A percentile compares a stretch with the other conserved stretches of the same genome.
Conservation (phyloP, 1,140 invertebrate genomes). For the Cotesia glomerata region DNA sequence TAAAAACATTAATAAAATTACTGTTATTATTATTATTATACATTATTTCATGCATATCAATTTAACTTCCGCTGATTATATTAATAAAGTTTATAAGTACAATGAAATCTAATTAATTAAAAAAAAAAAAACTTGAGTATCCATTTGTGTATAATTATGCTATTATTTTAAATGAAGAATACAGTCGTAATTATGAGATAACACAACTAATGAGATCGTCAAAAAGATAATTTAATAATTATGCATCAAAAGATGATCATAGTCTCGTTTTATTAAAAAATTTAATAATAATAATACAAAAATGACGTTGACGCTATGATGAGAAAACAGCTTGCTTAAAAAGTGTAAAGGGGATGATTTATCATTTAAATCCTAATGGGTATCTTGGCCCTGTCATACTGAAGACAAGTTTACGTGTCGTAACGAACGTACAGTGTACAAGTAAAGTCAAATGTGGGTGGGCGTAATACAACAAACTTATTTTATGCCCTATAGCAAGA, state of each 20-base stretch:
- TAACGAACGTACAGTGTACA: constrained; percentile 17
- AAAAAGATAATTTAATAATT: too few species aligned
- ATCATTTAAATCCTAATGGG: constrained; percentile 28
- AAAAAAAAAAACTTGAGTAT: not conserved
- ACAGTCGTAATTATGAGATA: too few species aligned
- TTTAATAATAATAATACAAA: too few species aligned
- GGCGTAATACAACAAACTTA: constrained; percentile 15
- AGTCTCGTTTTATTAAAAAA: too few species aligned
- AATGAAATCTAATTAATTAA: not conserved
- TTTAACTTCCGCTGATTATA: not conserved
- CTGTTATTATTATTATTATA: not conserved
- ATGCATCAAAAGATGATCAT: too few species aligned
- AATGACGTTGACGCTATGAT: too few species aligned
- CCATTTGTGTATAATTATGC: too few species aligned
- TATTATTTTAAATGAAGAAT: too few species aligned
- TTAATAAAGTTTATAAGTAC: not conserved
- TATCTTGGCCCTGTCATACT: constrained; percentile 7
- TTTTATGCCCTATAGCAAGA: not conserved
- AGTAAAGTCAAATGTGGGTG: constrained; percentile 23
- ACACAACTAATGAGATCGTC: too few species aligned
- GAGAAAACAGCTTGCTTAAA: too few species aligned
- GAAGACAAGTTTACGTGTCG: not conserved
- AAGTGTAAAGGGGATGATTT: not conserved
- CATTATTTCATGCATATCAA: not conserved
- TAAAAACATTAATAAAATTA: not conserved